Conservation (phyloP, 2,113 vertebrate genomes). For the Megaceryle maxima region DNA sequence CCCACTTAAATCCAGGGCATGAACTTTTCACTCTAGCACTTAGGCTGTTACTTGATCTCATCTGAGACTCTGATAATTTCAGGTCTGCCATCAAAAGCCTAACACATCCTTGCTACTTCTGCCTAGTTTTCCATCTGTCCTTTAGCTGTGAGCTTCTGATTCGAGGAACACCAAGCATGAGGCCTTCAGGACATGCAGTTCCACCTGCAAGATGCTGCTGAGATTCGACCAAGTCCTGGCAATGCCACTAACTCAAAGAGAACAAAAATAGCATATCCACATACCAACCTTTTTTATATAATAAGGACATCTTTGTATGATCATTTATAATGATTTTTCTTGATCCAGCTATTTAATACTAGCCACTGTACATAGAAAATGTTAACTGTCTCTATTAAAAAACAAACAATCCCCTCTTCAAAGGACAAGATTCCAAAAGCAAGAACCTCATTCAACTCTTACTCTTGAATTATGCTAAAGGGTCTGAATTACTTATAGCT, state of each 20-base stretch:
- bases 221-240: background rate
- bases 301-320: background rate
- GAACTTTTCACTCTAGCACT: background rate
- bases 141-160: background rate
- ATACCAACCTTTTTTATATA: background rate
- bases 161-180: background rate
- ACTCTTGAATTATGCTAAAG: background rate
- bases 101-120: background rate
- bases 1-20: background rate
- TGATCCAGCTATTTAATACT: background rate
- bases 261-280: background rate
- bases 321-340: background rate
- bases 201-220: background rate
- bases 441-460: background rate
- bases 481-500: background rate
- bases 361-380: background rate
- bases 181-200: background rate
- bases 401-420: fast-evolving
- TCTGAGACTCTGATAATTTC: background rate
- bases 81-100: background rate
- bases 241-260: background rate
- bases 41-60: background rate
- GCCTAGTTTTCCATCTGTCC: background rate
- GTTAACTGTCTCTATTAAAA: background rate
- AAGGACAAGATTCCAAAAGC: background rate